These are phyloP conservation scores for Apis florea DNA, from an alignment of 1,140 invertebrate genomes.

Conservation along the genomic window DNA sequence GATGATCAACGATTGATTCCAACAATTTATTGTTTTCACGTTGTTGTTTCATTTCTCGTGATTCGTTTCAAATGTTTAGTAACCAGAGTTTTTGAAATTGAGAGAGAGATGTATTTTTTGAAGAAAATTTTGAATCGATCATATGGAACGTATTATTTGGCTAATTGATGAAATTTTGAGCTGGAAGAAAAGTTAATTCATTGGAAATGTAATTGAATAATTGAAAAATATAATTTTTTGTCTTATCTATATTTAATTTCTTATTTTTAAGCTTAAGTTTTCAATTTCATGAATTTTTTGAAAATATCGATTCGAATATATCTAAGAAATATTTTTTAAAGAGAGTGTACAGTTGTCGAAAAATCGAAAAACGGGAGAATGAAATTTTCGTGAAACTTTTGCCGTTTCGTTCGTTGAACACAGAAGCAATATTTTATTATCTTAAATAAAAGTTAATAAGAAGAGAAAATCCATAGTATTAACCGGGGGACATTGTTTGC, in stretches of 20 bases:
- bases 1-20: neutral
- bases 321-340: no score
- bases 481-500: neutral
- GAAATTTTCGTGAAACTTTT: neutral
- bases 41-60: neutral
- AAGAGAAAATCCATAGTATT: neutral
- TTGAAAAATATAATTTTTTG: no score
- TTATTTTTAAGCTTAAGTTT: no score
- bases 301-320: no score
- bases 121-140: neutral
- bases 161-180: neutral
- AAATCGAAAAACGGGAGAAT: neutral
- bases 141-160: neutral
- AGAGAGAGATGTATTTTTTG: neutral
- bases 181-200: no score
- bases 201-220: no score
- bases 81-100: neutral
- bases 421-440: neutral
- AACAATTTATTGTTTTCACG: neutral
- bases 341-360: no score
- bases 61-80: neutral
- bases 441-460: neutral
- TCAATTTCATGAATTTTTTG: no score
- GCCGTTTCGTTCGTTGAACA: neutral
- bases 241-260: no score